These are phyloP conservation scores for Zonotrichia leucophrys DNA, from an alignment of 2,113 vertebrate species.

Conservation along the genomic window DNA sequence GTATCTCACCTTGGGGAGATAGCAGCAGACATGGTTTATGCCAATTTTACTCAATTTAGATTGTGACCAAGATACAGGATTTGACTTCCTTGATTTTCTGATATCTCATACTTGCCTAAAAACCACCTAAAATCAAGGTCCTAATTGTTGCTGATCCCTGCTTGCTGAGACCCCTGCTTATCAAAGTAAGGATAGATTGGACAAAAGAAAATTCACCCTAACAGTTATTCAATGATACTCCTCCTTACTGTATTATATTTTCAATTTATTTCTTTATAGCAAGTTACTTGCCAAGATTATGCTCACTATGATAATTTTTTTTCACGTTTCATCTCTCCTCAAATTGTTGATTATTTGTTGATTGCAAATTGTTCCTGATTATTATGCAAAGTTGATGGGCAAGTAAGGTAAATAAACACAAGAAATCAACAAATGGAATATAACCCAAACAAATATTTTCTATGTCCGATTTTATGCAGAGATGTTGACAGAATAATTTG, in stretches of 20 bases:
- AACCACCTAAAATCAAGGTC: neutral
- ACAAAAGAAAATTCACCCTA: neutral
- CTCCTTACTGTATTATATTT: neutral
- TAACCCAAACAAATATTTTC: neutral
- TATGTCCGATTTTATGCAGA: neutral
- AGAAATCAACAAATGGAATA: neutral
- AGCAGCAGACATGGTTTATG: neutral
- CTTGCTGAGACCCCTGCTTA: neutral
- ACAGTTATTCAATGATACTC: neutral
- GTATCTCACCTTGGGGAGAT: accelerated
- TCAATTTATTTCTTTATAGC: neutral
- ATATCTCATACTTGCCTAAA: neutral
- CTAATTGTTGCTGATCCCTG: neutral
- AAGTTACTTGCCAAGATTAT: neutral
- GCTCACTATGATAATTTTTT: neutral
- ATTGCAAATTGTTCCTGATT: neutral
- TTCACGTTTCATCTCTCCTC: neutral
- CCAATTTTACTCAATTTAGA: neutral
- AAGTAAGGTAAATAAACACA: neutral
- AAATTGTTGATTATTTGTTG: neutral
- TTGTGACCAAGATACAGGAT: neutral
- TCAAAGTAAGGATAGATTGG: neutral
- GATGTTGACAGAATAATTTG: neutral
- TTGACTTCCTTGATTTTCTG: neutral
- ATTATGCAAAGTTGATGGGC: neutral